phyloP scores from a whole-genome alignment of 2,797 vertebrate genomes.

The Parauchenoglanis punctatus region DNA sequence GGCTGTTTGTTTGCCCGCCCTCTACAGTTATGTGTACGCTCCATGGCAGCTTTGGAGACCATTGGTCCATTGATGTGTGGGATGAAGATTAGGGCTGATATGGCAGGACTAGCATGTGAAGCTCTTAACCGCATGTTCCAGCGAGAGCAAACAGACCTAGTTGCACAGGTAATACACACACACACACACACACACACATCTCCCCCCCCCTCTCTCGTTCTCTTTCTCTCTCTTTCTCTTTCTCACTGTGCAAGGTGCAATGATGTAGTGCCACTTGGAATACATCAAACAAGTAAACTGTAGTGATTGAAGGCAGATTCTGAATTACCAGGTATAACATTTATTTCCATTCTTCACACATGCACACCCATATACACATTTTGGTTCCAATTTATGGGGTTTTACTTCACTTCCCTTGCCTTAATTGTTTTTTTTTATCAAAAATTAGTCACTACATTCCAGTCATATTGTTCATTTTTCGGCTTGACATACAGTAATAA shows the following conservation, averaged over 20 bases:
- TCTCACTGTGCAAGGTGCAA: no score
- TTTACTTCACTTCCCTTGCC: background rate
- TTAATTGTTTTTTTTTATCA: background rate
- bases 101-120: constrained; percentile 92
- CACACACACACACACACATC: background rate
- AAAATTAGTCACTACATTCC: background rate
- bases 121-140: constrained; percentile 99
- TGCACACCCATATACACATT: background rate
- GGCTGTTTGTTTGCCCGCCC: background rate
- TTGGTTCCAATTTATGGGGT: background rate
- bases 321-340: background rate
- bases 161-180: constrained; percentile 84
- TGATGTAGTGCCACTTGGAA: background rate
- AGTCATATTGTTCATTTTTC: background rate
- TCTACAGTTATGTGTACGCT: constrained; percentile 89
- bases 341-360: background rate
- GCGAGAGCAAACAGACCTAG: constrained; percentile 94
- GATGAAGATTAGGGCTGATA: constrained; percentile 89
- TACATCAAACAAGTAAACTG: background rate
- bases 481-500: background rate
- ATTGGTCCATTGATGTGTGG: constrained; percentile 93
- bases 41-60: constrained; percentile 92
- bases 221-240: background rate
- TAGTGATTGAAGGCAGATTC: background rate
- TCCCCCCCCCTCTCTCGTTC: no score